Base-by-base conservation (phyloP, 37 sponge, comb jelly and placozoan species). In the Tethya wilhelma region DNA sequence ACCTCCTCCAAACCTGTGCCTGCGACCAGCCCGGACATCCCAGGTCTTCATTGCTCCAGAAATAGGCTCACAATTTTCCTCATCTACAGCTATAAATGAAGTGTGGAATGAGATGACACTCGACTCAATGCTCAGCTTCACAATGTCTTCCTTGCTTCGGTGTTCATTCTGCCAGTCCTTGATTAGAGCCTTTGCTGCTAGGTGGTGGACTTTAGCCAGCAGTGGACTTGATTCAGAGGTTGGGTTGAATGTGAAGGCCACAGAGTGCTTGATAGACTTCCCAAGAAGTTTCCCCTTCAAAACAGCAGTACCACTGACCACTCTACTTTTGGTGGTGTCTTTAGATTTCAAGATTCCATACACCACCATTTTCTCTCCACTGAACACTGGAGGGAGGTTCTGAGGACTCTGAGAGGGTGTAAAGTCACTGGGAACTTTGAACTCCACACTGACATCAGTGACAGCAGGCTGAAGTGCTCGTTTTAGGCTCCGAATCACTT, bases 1-100 rank as follows among this genome's bases (percentile, higher is more conserved):
- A n/a, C n/a, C n/a, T n/a, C n/a, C n/a, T n/a, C n/a, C n/a, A n/a
- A n/a, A n/a, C n/a, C n/a, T n/a, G n/a, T n/a, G n/a, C n/a, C n/a
- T n/a, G n/a, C n/a, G 53, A 49, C 28, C 34, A 8, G 79, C 79
- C n/a, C 30, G 66, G 46, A 78, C 28, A 49, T 86, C 80, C 73
- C 74, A 86, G 23, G 74, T 73, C 62, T 81, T 74, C 83, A 87
- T 64, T 28, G 81, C 72, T 23, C 88, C 88, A 38, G 62, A 69
- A 23, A 87, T 56, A 23, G 88, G 82, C 45, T 87, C 77, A 39
- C 45, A 59, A 59, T 43, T 74, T 41, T 76, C 77, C 23, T 89
- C 85, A 74, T 89, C 85, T 31, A 89, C 64, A 30, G 90, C 90
- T 58, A 89, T 74, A 57, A 83, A 89, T n/a, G 84, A 84, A 38